These are phyloP conservation scores for Nemotelus nigrinus DNA, from an alignment of 2,888 invertebrate genomes.

Conservation along the genomic window DNA sequence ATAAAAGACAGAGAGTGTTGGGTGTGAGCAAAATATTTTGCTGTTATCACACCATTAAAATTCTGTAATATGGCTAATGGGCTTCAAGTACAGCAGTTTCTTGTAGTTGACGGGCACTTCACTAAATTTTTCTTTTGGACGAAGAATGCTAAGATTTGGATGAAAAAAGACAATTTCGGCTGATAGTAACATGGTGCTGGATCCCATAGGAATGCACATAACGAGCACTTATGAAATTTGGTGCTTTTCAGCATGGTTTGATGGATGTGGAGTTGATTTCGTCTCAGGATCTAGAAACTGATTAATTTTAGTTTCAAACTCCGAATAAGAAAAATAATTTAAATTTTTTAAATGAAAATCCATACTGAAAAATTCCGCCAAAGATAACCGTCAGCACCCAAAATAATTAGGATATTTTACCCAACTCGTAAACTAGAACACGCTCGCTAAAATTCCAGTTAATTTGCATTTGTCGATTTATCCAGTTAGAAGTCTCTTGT, in stretches of 20 bases:
- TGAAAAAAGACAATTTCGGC: background rate
- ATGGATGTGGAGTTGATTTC: too few species aligned
- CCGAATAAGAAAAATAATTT: too few species aligned
- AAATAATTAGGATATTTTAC: too few species aligned
- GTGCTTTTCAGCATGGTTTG: background rate
- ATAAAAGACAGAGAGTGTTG: background rate
- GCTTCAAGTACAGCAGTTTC: background rate
- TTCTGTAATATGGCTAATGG: slow-evolving; percentile 22
- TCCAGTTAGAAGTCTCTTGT: background rate
- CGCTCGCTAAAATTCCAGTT: background rate
- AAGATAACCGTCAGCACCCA: too few species aligned
- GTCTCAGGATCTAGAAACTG: too few species aligned
- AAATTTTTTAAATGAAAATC: too few species aligned
- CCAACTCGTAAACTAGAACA: too few species aligned
- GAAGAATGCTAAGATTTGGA: background rate
- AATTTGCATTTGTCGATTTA: slow-evolving; percentile 2
- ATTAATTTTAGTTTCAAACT: too few species aligned
- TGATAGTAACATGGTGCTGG: too few species aligned
- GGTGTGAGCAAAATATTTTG: background rate
- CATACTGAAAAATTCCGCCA: too few species aligned
- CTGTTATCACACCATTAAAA: slow-evolving; percentile 4
- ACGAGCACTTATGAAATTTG: too few species aligned
- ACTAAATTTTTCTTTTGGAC: background rate
- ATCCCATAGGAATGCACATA: too few species aligned
- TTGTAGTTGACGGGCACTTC: background rate